Conservation (phyloP, 2,888 invertebrate species). For the Elegia similella region DNA sequence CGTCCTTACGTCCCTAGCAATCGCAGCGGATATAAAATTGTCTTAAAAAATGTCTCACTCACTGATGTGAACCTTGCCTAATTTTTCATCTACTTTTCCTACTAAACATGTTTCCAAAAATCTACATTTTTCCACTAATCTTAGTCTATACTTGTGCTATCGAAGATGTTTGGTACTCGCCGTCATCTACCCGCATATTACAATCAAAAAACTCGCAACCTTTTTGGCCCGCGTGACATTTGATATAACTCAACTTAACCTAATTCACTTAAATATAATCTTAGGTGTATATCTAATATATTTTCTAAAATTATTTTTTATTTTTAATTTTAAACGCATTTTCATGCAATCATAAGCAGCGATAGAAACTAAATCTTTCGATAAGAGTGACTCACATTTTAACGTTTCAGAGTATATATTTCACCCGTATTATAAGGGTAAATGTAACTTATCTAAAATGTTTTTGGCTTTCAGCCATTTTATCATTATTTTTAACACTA, state of each 20-base stretch:
- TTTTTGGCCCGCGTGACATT: conserved; percentile 74
- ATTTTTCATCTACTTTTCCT: conserved; percentile 50
- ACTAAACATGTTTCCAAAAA: conserved; percentile 80
- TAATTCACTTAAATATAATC: conserved; percentile 40
- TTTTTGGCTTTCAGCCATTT: conserved; percentile 27
- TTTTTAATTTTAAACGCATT: conserved; percentile 47
- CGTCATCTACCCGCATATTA: conserved; percentile 26
- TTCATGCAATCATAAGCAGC: conserved; percentile 67
- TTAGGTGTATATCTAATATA: conserved; percentile 51
- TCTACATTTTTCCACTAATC: conserved; percentile 69
- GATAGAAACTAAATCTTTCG: conserved; percentile 56
- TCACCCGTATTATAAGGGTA: conserved; percentile 22
- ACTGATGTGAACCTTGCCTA: conserved; percentile 51
- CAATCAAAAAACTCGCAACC: conserved; percentile 53
- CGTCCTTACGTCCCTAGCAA: conserved; percentile 40
- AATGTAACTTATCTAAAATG: conserved; percentile 23
- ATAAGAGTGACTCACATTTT: conserved; percentile 72
- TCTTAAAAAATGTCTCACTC: conserved; percentile 67
- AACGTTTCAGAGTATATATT: conserved; percentile 26
- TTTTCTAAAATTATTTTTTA: conserved; percentile 64
- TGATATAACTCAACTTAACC: conserved; percentile 53
- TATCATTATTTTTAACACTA: conserved; percentile 23
- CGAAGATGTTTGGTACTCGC: conserved; percentile 60
- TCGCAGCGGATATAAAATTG: conserved; percentile 61
- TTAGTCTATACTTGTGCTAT: conserved; percentile 66